Conservation (phyloP, 2,113 vertebrate species). For the Ptyas mucosa region DNA sequence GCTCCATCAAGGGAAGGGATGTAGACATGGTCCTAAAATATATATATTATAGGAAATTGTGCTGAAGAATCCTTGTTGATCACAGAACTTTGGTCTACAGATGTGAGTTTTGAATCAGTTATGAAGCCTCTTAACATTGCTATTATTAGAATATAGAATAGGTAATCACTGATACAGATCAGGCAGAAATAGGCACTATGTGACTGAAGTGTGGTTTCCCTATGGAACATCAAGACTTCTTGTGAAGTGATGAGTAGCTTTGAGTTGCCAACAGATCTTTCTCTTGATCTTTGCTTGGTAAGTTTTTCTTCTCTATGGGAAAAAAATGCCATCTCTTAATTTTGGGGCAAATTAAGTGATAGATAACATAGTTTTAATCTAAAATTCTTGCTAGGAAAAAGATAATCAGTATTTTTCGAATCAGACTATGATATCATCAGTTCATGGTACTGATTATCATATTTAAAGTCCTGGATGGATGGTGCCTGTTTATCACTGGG, state of each 20-base stretch:
- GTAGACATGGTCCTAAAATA: conserved; percentile 12
- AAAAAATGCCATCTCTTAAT: background rate
- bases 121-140: background rate
- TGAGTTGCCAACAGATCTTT: background rate
- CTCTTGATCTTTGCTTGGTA: background rate
- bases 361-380: background rate
- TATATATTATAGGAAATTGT: background rate
- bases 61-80: background rate
- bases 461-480: background rate
- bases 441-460: background rate
- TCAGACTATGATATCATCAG: background rate
- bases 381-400: background rate
- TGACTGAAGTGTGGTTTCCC: background rate
- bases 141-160: background rate
- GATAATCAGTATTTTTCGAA: too few relatives aligned
- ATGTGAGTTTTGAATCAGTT: background rate
- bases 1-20: conserved; percentile 7
- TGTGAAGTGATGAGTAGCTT: background rate
- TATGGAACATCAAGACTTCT: background rate
- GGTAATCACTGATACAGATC: background rate
- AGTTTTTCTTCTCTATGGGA: background rate
- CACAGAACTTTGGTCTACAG: conserved; percentile 1
- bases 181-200: background rate
- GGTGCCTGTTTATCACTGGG: background rate
- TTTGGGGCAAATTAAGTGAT: background rate